Evolutionary conservation across 2,113 vertebrate genomes (phyloP).

Genomic region (Petrocephalus microphthalmus): DNA sequence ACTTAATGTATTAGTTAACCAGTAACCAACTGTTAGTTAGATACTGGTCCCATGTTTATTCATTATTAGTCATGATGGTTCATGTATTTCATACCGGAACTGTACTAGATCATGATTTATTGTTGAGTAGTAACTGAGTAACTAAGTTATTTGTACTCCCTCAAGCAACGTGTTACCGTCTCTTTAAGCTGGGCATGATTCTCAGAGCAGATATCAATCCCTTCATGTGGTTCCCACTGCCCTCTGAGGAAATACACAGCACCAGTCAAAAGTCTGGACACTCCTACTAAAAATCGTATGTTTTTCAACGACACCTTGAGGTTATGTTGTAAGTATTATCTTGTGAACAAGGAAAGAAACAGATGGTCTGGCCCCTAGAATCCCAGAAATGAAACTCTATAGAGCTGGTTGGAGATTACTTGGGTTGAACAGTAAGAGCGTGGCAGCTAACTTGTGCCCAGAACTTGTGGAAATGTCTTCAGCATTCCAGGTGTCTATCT

Average conservation of each 20-base stretch:
- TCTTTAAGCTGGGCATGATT: not conserved
- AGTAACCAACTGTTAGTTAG: not conserved
- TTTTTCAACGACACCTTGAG: not conserved
- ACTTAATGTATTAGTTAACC: not conserved
- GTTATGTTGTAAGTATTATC: not conserved
- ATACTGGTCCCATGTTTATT: not conserved
- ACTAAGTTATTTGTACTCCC: not conserved
- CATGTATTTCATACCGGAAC: not conserved
- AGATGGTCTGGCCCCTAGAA: not conserved
- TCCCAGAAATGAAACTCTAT: not conserved
- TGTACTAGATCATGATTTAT: not conserved
- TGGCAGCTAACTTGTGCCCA: not conserved
- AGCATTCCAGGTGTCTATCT: no score
- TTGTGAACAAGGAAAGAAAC: not conserved
- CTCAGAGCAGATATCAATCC: not conserved
- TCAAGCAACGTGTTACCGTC: not conserved
- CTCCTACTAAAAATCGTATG: not conserved
- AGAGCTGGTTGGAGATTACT: no score
- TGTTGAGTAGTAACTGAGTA: not conserved
- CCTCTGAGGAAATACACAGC: not conserved
- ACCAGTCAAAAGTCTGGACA: not conserved
- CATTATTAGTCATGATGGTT: not conserved
- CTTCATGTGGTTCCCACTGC: not conserved
- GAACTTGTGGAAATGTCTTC: not conserved
- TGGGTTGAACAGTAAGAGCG: no score